These are phyloP conservation scores for Pseudorhiza aurosa DNA, from an alignment of 30 jellyfish, hydroid and myxozoan species.

Conservation along the genomic window DNA sequence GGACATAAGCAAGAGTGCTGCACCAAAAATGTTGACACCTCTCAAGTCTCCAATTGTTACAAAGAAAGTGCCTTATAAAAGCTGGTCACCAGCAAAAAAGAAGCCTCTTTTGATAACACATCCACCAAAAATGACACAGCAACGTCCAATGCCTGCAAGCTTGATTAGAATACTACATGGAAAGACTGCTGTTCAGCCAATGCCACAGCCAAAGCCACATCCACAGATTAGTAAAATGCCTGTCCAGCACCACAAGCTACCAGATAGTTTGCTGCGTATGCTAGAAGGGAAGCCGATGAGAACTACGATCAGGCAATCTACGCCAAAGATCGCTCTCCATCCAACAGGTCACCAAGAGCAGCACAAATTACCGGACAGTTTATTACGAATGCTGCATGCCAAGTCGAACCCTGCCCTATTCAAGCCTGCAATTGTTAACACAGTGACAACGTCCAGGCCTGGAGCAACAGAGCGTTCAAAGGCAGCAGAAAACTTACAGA, in stretches of 20 bases:
- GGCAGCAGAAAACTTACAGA: conserved; percentile 31
- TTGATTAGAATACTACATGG: conserved; percentile 1
- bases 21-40: too few relatives aligned
- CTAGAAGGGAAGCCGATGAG: neutral
- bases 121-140: too few relatives aligned
- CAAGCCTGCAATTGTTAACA: neutral
- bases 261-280: conserved; percentile 32
- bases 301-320: neutral
- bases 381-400: conserved; percentile 24
- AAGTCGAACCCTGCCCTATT: neutral
- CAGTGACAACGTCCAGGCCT: neutral
- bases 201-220: neutral
- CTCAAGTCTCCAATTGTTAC: too few relatives aligned
- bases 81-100: too few relatives aligned
- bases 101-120: too few relatives aligned
- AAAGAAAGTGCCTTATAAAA: too few relatives aligned
- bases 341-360: neutral
- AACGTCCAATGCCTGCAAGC: conserved; percentile 20
- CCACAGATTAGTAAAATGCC: neutral
- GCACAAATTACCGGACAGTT: conserved; percentile 25
- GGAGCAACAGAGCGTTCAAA: neutral
- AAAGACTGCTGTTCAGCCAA: neutral
- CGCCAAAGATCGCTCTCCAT: neutral
- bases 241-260: conserved; percentile 21
- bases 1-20: too few relatives aligned